These are phyloP conservation scores for Apotomis betuletana DNA, from an alignment of 2,888 invertebrate species.

Conservation along the genomic window DNA sequence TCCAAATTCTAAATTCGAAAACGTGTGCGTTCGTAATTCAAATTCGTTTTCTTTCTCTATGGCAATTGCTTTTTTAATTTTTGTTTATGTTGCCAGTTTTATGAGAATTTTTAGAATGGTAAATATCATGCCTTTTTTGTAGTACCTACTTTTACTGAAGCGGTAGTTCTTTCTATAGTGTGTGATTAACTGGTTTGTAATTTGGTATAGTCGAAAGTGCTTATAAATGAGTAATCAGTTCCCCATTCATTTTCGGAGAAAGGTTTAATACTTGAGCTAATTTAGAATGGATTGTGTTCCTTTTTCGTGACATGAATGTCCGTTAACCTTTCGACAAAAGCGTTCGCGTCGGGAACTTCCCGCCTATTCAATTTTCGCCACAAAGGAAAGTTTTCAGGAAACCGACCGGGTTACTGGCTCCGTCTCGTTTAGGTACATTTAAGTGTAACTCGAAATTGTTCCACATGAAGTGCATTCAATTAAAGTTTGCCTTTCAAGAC, in stretches of 20 bases:
- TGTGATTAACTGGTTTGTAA: background rate
- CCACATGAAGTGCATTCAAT: constrained; percentile 61
- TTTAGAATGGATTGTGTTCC: constrained; percentile 33
- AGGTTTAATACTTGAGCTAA: constrained; percentile 18
- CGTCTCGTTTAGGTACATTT: constrained; percentile 67
- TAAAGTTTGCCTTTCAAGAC: constrained; percentile 55
- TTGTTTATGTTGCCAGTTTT: constrained; percentile 19
- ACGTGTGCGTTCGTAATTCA: constrained; percentile 49
- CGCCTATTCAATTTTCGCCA: constrained; percentile 77
- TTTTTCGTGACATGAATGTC: constrained; percentile 48
- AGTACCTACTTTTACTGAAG: background rate
- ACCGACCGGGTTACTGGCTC: constrained; percentile 69
- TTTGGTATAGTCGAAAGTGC: background rate
- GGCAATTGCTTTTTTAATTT: background rate
- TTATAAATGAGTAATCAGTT: background rate
- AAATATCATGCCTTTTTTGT: background rate
- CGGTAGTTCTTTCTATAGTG: background rate
- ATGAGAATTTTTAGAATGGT: background rate
- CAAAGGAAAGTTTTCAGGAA: constrained; percentile 79
- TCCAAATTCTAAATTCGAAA: constrained; percentile 53
- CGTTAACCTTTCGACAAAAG: constrained; percentile 63
- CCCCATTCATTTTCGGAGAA: constrained; percentile 10
- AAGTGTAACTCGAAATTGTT: constrained; percentile 71
- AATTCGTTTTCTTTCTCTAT: constrained; percentile 27
- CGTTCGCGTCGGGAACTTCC: constrained; percentile 64